Conservation (phyloP, 2,797 vertebrate species). For the Myotis findleyi region DNA sequence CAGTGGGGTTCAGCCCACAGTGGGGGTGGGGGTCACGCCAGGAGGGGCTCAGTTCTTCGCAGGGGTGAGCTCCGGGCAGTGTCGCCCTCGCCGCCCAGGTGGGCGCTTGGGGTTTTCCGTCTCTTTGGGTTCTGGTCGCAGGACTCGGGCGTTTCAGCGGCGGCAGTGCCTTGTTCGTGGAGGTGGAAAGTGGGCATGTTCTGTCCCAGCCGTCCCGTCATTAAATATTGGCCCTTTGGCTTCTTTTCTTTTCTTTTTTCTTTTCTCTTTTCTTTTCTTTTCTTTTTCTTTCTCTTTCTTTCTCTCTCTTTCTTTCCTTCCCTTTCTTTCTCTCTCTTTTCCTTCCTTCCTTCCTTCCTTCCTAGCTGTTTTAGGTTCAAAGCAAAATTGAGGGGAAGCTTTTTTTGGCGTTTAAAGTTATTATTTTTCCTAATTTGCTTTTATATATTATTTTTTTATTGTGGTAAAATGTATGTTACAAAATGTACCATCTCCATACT, state of each 20-base stretch:
- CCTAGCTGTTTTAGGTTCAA: neutral
- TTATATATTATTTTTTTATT: neutral
- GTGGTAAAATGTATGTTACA: neutral
- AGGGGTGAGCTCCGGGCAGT: neutral
- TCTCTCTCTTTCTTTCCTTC: too few species aligned
- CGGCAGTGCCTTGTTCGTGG: neutral
- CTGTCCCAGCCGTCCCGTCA: neutral
- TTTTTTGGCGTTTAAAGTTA: constrained; percentile 44
- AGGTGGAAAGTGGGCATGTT: neutral
- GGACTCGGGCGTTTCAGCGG: neutral
- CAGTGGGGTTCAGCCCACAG: neutral
- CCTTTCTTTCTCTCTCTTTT: too few species aligned
- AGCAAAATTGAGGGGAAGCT: neutral
- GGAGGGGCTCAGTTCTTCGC: neutral
- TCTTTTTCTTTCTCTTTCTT: too few species aligned
- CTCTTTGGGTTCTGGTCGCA: neutral
- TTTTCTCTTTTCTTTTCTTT: neutral
- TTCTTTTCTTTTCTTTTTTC: neutral
- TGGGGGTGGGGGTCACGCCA: neutral
- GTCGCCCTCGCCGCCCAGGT: neutral
- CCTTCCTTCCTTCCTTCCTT: too few species aligned
- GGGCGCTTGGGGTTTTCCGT: neutral
- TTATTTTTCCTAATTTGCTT: neutral
- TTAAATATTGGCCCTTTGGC: neutral
- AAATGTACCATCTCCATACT: neutral